phyloP scores from a whole-genome alignment of 2,888 invertebrate species.

The Thecophora atra region DNA sequence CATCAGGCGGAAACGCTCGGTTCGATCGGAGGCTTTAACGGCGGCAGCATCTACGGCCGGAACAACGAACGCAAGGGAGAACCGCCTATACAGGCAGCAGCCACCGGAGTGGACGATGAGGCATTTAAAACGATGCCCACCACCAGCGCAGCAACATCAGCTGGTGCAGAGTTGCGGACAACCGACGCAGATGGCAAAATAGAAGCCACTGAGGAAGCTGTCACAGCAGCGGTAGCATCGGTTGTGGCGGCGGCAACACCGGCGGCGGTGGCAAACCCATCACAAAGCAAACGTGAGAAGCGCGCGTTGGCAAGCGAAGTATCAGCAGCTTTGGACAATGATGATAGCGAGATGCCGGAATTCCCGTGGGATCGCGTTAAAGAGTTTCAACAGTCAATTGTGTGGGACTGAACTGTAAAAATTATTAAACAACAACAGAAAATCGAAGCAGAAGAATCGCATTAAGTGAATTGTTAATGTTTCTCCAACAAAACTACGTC shows the following conservation, averaged over 20 bases:
- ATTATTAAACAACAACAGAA: too few relatives aligned
- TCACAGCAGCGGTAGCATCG: conserved; percentile 19
- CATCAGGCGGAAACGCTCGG: conserved; percentile 58
- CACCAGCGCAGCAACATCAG: conserved; percentile 54
- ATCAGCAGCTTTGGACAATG: conserved; percentile 47
- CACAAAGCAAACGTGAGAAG: conserved; percentile 48
- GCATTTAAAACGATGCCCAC: conserved; percentile 41
- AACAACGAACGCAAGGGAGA: conserved; percentile 64
- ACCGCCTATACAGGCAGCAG: conserved; percentile 57
- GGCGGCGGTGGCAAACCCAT: conserved; percentile 40
- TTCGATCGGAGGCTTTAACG: conserved; percentile 58
- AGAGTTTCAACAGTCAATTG: conserved; percentile 74
- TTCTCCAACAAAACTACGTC: background rate
- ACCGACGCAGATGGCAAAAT: conserved; percentile 16
- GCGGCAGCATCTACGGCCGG: conserved; percentile 60
- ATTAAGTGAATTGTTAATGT: background rate
- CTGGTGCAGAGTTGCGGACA: conserved; percentile 43
- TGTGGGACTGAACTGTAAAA: conserved; percentile 70
- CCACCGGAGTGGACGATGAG: conserved; percentile 48
- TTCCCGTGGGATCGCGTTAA: conserved; percentile 84
- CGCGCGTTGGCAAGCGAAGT: conserved; percentile 52
- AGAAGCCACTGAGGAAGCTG: conserved; percentile 34
- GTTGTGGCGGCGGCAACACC: conserved; percentile 37
- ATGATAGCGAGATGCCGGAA: conserved; percentile 68
- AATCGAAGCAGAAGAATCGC: background rate